Conservation (phyloP, 1,140 invertebrate species). For the Zaprionus gabonicus region DNA sequence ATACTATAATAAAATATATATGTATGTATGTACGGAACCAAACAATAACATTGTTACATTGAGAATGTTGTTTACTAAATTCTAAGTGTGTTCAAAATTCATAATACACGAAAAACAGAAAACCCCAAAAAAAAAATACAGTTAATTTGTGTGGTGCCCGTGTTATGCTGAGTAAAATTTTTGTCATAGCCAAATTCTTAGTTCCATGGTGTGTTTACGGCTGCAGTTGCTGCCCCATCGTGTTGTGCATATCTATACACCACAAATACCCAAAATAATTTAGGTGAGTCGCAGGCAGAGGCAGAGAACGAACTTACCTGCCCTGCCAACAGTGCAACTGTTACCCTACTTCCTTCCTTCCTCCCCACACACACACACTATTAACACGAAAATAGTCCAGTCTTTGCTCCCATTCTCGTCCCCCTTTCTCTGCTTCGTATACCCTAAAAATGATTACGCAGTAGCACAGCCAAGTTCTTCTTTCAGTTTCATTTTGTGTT, state of each 20-base stretch:
- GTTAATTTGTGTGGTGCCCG: constrained; percentile 41
- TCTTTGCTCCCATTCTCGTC: not conserved
- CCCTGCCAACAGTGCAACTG: constrained; percentile 61
- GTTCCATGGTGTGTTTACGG: constrained; percentile 59
- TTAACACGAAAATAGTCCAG: constrained; percentile 63
- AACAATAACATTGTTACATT: constrained; percentile 32
- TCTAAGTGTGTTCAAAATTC: constrained; percentile 52
- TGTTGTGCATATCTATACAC: constrained; percentile 61
- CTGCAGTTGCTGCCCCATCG: constrained; percentile 51
- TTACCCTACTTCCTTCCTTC: constrained; percentile 41
- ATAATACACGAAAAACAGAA: constrained; percentile 19
- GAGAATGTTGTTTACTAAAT: constrained; percentile 67
- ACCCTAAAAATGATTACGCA: constrained; percentile 76
- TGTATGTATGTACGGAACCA: not conserved
- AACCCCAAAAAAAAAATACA: constrained; percentile 19
- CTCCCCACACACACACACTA: constrained; percentile 6
- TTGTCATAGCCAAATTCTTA: constrained; percentile 35
- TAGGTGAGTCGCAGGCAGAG: constrained; percentile 58
- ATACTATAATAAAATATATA: not conserved
- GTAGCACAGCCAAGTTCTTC: constrained; percentile 39
- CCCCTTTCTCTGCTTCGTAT: not conserved
- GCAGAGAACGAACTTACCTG: constrained; percentile 16
- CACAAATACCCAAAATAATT: constrained; percentile 51
- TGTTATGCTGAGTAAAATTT: constrained; percentile 59
- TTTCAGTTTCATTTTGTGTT: constrained; percentile 67